phyloP scores from a whole-genome alignment of 1,140 invertebrate genomes.

The Listronotus oregonensis region DNA sequence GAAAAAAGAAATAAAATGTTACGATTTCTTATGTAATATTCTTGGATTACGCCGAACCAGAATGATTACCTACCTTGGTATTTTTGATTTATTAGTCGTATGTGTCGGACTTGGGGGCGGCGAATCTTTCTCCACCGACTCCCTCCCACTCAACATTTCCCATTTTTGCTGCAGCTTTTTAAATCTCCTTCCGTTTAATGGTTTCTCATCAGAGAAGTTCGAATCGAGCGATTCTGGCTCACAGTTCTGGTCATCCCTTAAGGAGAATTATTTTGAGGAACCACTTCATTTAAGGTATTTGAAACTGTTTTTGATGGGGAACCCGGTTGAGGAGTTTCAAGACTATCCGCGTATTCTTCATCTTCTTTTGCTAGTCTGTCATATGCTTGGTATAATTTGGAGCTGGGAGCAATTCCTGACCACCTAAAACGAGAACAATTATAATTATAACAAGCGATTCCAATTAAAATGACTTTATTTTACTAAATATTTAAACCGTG shows the following conservation, averaged over 20 bases:
- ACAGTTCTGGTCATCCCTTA: conserved; percentile 51
- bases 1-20: background rate
- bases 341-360: conserved; percentile 74
- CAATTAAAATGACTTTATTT: too few relatives aligned
- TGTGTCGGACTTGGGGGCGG: conserved; percentile 59
- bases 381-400: conserved; percentile 72
- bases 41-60: background rate
- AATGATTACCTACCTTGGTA: conserved; percentile 58
- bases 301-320: conserved; percentile 1
- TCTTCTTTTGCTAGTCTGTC: conserved; percentile 70
- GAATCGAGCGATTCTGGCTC: conserved; percentile 52
- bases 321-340: conserved; percentile 57
- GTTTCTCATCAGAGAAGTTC: conserved; percentile 54
- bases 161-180: conserved; percentile 82
- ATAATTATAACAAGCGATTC: too few relatives aligned
- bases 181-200: conserved; percentile 62
- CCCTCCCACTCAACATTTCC: conserved; percentile 72
- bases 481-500: too few relatives aligned
- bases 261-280: conserved; percentile 52
- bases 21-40: background rate
- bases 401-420: conserved; percentile 72
- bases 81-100: conserved; percentile 64
- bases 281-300: conserved; percentile 37
- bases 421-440: conserved; percentile 53
- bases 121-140: conserved; percentile 53